Base-by-base conservation (phyloP, 1,140 invertebrate genomes). In the Sycophila sp. region DNA sequence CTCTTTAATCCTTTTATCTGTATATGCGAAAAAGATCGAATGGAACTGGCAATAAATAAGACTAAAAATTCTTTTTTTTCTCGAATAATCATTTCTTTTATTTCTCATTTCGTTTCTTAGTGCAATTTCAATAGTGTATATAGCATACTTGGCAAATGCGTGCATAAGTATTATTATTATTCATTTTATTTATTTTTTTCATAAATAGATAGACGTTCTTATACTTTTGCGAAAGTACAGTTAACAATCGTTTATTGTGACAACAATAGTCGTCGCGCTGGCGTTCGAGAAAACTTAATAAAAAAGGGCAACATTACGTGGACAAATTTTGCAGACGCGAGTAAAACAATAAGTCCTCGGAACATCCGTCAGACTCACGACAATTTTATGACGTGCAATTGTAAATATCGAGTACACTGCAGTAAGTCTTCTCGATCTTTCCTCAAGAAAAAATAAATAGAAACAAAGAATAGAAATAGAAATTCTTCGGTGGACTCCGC, bases 1-100 rank as follows among this genome's bases (percentile, higher is more conserved):
- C 73, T 74, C 58, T 70, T 68, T 71, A 70, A 75, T 71, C 53
- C 74, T 73, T 77, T 66, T 55, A 59, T 77, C 65, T 70, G 59
- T 55, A 34, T 8, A 47, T 68, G 40, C 32, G 30, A 63, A 40
- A 58, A 56, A 60, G n/a, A 56, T 22, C 45, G 30, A 67, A 72
- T 72, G 64, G 59, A 60, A 66, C 32, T 71, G 62, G 47, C 47
- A 67, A 67, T 45, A 67, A 72, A 68, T 67, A 28, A 68, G 24
- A 66, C 47, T 55, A 6, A n/a, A 40, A 32, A 45, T 69, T 60
- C 53, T 1, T 45, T 45, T 49, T n/a, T 1, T 42, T 59, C 36
- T 42, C 56, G 22, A 42, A 63, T 47, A 47, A 47, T 53, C 28
- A 55, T 69, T 49, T 36, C 69, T 47, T 63, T 56, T 71, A 60